phyloP scores from a whole-genome alignment of 2,797 vertebrate species.

The Sparus aurata region DNA sequence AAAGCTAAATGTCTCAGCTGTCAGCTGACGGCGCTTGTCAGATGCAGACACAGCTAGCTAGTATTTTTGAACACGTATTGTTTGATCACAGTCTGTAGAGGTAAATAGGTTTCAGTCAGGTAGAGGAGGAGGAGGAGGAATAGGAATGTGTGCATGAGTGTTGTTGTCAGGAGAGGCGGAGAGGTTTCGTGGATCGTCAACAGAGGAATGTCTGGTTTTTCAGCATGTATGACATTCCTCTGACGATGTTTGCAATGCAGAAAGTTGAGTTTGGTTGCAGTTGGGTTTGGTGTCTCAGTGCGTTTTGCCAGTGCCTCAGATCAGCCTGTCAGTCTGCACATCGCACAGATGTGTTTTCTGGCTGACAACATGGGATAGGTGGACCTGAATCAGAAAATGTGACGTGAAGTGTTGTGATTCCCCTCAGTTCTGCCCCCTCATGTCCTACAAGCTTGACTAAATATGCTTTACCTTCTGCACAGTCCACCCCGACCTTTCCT shows the following conservation, averaged over 20 bases:
- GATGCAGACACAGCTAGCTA: not conserved
- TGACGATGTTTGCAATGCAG: conserved; percentile 51
- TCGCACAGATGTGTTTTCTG: not conserved
- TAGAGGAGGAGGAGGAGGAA: conserved; percentile 3
- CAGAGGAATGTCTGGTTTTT: conserved; percentile 75
- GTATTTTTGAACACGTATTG: accelerated
- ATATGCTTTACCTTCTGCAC: not conserved
- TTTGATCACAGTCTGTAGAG: not conserved
- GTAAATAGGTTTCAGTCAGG: not conserved
- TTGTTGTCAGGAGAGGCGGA: conserved; percentile 48
- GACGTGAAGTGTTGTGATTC: not conserved
- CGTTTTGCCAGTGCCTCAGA: not conserved
- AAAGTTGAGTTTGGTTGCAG: conserved; percentile 52
- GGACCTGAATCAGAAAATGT: not conserved
- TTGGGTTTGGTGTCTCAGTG: conserved; percentile 26
- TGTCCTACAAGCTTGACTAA: not conserved
- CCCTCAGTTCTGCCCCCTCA: not conserved
- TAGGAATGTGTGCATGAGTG: conserved; percentile 46
- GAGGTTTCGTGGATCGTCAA: conserved; percentile 48
- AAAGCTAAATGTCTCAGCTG: conserved; percentile 63
- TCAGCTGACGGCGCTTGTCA: conserved; percentile 41
- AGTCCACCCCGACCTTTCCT: not conserved
- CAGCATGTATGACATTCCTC: conserved; percentile 80
- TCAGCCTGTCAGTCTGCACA: not conserved
- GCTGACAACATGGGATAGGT: not conserved